phyloP scores from a whole-genome alignment of 2,888 invertebrate species.

The Xanthorhoe designata region DNA sequence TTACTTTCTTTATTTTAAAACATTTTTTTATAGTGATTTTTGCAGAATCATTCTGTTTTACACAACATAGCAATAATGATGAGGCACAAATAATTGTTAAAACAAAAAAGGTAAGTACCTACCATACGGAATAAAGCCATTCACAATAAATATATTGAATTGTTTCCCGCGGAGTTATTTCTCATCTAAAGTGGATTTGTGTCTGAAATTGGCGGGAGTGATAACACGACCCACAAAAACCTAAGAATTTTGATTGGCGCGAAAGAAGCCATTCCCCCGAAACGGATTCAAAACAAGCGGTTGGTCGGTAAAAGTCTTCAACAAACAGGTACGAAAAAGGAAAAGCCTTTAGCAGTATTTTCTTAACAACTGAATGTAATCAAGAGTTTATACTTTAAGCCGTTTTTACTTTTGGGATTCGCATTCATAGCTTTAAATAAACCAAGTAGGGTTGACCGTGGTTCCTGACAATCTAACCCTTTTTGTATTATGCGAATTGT shows the following conservation, averaged over 20 bases:
- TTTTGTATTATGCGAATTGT: constrained; percentile 13
- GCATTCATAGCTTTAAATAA: constrained; percentile 10
- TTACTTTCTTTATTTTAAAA: no score
- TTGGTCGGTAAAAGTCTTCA: constrained; percentile 42
- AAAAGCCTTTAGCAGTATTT: constrained; percentile 2
- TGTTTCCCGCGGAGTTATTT: constrained; percentile 43
- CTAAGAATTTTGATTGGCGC: constrained; percentile 44
- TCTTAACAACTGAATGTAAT: background rate
- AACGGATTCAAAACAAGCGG: constrained; percentile 53
- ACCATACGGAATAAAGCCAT: constrained; percentile 34
- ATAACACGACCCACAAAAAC: constrained; percentile 42
- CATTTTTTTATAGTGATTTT: constrained; percentile 6
- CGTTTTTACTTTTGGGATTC: background rate
- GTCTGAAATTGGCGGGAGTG: constrained; percentile 41
- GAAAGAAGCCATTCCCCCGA: constrained; percentile 52
- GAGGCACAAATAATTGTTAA: constrained; percentile 31
- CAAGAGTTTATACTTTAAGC: background rate
- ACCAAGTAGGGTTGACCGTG: background rate
- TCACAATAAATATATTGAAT: constrained; percentile 41
- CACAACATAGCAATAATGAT: constrained; percentile 9
- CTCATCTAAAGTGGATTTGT: constrained; percentile 45
- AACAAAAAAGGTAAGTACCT: constrained; percentile 34
- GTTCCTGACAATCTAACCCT: constrained; percentile 12
- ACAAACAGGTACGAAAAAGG: constrained; percentile 19
- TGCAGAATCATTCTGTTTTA: constrained; percentile 5